A percentile compares a stretch with the other conserved stretches of the same genome.
Evolutionary conservation across 2,888 invertebrate species (phyloP).

Genomic region (Rhagium mordax): DNA sequence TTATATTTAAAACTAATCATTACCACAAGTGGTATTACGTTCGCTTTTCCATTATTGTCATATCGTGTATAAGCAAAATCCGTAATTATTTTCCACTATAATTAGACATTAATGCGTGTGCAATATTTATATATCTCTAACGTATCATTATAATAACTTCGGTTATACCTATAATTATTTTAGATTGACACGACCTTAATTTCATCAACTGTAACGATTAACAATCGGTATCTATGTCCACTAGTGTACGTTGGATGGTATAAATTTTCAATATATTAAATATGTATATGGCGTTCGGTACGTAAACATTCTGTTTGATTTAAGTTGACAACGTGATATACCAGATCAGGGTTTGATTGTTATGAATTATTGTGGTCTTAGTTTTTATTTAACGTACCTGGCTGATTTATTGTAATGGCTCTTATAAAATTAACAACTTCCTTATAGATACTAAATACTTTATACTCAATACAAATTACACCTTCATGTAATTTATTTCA

Average conservation of each 20-base stretch:
- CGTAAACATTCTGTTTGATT: conserved; percentile 19
- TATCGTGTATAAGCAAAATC: background rate
- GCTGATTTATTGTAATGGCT: background rate
- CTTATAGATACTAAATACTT: conserved; percentile 4
- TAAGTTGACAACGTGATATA: conserved; percentile 15
- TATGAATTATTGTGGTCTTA: conserved; percentile 7
- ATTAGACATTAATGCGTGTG: background rate
- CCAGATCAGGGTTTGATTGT: background rate
- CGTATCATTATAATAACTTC: background rate
- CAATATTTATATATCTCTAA: background rate
- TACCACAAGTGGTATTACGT: too few species aligned
- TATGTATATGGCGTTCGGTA: conserved; percentile 6
- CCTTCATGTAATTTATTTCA: background rate
- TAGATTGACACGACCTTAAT: conserved; percentile 26
- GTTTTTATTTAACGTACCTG: background rate
- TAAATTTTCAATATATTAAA: conserved; percentile 29
- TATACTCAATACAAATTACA: background rate
- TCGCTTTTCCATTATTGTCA: background rate
- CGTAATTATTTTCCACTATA: background rate
- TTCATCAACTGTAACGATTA: conserved; percentile 28
- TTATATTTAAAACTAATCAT: too few species aligned
- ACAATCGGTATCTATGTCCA: conserved; percentile 12
- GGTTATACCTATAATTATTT: conserved; percentile 1
- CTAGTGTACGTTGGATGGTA: conserved; percentile 13
- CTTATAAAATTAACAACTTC: conserved; percentile 9